Conservation (phyloP, 2,797 vertebrate species). For the Chiroxiphia lanceolata region DNA sequence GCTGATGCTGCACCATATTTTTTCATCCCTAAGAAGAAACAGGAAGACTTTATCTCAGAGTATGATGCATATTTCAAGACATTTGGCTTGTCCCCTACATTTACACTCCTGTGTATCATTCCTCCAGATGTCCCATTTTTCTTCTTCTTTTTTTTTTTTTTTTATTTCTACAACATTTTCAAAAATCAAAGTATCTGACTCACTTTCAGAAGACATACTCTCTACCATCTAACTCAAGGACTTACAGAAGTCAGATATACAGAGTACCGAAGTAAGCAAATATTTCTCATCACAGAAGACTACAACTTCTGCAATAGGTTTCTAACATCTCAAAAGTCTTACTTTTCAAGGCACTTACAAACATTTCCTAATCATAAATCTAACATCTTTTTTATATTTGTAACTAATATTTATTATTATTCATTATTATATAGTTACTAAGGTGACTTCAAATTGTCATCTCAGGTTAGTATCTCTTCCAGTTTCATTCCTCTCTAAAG, state of each 20-base stretch:
- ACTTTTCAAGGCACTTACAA: not conserved
- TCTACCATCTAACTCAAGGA: not conserved
- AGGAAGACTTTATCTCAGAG: not conserved
- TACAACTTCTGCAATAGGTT: not conserved
- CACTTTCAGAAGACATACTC: conserved; percentile 7
- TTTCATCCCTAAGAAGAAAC: not conserved
- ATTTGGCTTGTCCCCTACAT: not conserved
- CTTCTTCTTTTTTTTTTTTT: not conserved
- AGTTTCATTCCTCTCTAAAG: not conserved
- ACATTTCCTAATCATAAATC: not conserved
- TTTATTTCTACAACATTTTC: conserved; percentile 43
- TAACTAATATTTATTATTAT: not conserved
- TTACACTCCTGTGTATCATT: not conserved
- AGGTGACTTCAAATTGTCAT: not conserved
- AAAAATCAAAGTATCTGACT: conserved; percentile 47
- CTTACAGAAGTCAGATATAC: conserved; percentile 12
- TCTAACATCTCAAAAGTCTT: not conserved
- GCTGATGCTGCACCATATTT: not conserved
- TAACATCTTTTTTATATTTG: not conserved
- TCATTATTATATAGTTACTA: not conserved
- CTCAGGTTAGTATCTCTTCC: not conserved
- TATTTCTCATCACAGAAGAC: not conserved
- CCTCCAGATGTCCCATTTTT: not conserved
- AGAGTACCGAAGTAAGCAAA: not conserved
- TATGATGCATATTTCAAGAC: not conserved